Evolutionary conservation across 2,888 invertebrate species (phyloP), one percentile per base, ranked within the genome.

Genomic region (Sinopyrophorus schimmeli): DNA sequence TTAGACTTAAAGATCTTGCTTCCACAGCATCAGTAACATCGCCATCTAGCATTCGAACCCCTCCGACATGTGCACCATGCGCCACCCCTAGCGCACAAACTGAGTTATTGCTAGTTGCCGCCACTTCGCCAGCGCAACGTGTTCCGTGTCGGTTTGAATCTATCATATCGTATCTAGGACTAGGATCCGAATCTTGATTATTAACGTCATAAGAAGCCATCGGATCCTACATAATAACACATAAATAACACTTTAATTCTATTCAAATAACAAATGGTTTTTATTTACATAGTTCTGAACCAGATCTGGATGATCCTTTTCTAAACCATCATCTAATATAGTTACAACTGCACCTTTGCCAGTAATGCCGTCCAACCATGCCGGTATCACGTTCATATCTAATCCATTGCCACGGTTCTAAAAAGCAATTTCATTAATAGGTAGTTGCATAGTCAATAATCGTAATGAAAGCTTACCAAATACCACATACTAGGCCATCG

Each of bases 21-120:
- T 99, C 99, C 5, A 99, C 97, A 0, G 95, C 95, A 73, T 99
- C 99, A 1, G 98, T 99, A 42, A 99, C 98, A 73, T 98, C 95
- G 17, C 97, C 97, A 67, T 97, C 96, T 64, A 98, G 74, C 96
- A 97, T 97, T 31, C 96, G 82, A n/a, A 97, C 96, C 58, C 97
- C 93, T 17, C 72, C 73, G 3, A 99, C 95, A 65, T 87, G 89
- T 32, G 98, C 95, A 38, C 92, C 91, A 69, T 84, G 96, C 0
- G 99, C 98, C 26, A 99, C 91, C 11, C 98, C 99, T 4, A 98
- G 92, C 27, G 94, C 92, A 73, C 99, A 99, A 20, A 95, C 80
- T 16, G 90, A 87, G 76, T 99, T 99, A 75, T 98, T 96, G 39
- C 93, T 95, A 16, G 92, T 89, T 2, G 97, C 97, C 0, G 99